Evolutionary conservation across 1,140 invertebrate species (phyloP).

Genomic region (Psilanteris sp.): DNA sequence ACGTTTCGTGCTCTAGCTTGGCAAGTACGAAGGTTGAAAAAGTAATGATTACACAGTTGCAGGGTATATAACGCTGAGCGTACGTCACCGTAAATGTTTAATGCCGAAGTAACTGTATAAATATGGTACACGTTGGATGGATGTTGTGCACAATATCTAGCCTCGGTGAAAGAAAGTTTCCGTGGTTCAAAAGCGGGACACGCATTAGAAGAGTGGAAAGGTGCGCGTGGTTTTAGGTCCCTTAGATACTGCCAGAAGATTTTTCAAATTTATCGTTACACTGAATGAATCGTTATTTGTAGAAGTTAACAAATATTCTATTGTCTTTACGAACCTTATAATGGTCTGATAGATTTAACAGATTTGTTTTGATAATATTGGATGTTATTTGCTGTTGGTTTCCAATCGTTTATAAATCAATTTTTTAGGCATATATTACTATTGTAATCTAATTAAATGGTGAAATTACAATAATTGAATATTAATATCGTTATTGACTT

Average conservation of each 20-base stretch:
- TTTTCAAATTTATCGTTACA: too few relatives aligned
- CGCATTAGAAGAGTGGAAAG: constrained; percentile 46
- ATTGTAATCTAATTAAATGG: too few relatives aligned
- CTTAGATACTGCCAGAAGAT: not conserved
- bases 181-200: constrained; percentile 41
- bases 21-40: constrained; percentile 50
- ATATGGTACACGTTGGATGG: constrained; percentile 54
- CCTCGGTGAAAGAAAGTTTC: constrained; percentile 56
- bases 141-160: constrained; percentile 46
- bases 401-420: too few relatives aligned
- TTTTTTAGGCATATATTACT: too few relatives aligned
- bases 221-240: constrained; percentile 25
- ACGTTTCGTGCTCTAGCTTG: constrained; percentile 6
- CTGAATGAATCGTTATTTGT: too few relatives aligned
- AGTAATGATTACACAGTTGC: constrained; percentile 44
- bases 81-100: constrained; percentile 48
- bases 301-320: too few relatives aligned
- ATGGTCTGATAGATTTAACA: too few relatives aligned
- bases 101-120: constrained; percentile 53
- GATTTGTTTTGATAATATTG: too few relatives aligned
- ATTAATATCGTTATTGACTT: too few relatives aligned
- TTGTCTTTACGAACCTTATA: too few relatives aligned
- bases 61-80: constrained; percentile 32
- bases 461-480: too few relatives aligned
- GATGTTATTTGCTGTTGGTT: too few relatives aligned